A percentile compares a stretch with the other conserved stretches of the same genome.
Evolutionary conservation across 64 coral and sea anemone genomes (phyloP).

Genomic region (Stichodactyla mertensii): DNA sequence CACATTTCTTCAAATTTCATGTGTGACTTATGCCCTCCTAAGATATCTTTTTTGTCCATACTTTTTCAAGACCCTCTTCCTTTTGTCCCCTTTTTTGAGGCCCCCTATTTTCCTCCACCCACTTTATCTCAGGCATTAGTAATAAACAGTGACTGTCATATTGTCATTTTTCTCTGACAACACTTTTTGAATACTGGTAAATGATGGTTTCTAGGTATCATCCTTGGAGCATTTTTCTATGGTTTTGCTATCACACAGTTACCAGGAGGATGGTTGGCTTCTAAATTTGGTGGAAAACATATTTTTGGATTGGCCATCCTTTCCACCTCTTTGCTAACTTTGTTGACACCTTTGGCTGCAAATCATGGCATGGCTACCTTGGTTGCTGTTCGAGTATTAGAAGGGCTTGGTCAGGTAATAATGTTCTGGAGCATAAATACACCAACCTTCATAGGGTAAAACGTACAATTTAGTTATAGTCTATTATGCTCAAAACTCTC

Average conservation of each 20-base stretch:
- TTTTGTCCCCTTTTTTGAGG: no score
- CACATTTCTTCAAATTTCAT: no score
- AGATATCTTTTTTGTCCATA: no score
- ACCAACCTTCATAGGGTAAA: no score
- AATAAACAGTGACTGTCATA: no score
- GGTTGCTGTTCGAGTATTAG: conserved; percentile 63
- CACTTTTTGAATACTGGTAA: not conserved
- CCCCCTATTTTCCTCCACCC: no score
- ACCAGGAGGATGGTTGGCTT: conserved; percentile 84
- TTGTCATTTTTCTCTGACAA: not conserved
- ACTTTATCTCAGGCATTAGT: no score
- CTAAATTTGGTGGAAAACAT: conserved; percentile 63
- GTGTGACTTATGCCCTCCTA: no score
- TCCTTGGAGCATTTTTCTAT: conserved; percentile 95
- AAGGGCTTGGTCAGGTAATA: conserved; percentile 85
- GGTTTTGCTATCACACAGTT: conserved; percentile 84
- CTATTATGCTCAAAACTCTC: no score
- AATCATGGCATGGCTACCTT: conserved; percentile 62
- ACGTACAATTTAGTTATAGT: no score
- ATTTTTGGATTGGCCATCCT: conserved; percentile 77
- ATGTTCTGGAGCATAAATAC: not conserved
- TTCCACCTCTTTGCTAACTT: conserved; percentile 55
- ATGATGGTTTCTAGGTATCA: conserved; percentile 41
- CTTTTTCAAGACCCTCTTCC: no score
- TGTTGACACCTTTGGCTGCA: conserved; percentile 80